Conservation (phyloP, 1,140 invertebrate genomes). For the Eupristina koningsbergeri region DNA sequence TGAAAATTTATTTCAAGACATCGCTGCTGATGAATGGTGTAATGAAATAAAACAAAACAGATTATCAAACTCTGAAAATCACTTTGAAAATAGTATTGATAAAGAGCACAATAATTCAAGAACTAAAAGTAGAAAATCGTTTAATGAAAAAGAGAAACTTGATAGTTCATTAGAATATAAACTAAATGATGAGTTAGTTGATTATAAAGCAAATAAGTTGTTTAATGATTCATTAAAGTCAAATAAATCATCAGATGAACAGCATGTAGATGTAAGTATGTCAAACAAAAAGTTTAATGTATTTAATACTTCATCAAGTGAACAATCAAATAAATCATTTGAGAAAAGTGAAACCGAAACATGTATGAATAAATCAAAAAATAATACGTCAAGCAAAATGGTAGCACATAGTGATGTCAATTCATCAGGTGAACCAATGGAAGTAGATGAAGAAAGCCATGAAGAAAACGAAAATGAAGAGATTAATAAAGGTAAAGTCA, state of each 20-base stretch:
- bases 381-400: not conserved
- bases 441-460: constrained; percentile 31
- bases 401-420: not conserved
- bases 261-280: not conserved
- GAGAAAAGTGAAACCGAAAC: not conserved
- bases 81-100: not conserved
- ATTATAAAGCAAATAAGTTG: not conserved
- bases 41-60: constrained; percentile 38
- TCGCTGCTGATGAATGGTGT: constrained; percentile 44
- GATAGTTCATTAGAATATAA: not conserved
- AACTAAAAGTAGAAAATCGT: not conserved
- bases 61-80: not conserved
- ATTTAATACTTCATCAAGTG: not conserved
- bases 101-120: not conserved
- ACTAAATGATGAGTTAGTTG: not conserved
- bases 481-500: not conserved
- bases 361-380: not conserved
- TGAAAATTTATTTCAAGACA: constrained; percentile 54
- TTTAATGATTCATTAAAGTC: constrained; percentile 7
- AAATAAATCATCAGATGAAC: not conserved
- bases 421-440: constrained; percentile 22
- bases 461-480: constrained; percentile 22
- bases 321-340: not conserved
- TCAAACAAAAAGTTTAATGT: not conserved
- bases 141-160: not conserved